These are phyloP conservation scores for Sycophila texana DNA, from an alignment of 2,888 invertebrate genomes.

Conservation along the genomic window DNA sequence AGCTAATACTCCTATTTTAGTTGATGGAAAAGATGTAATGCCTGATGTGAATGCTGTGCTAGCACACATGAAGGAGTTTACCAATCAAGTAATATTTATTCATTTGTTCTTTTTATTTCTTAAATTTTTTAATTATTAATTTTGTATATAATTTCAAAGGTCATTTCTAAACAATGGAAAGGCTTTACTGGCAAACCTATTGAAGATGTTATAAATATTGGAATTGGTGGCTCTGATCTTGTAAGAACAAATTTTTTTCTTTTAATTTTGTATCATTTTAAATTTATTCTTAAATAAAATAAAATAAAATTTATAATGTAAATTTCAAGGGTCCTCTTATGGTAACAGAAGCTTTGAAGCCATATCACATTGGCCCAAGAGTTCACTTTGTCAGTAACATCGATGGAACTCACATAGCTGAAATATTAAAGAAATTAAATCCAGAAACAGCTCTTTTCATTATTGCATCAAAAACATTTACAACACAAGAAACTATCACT, in stretches of 20 bases:
- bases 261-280: slow-evolving; percentile 4
- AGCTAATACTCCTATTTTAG: slow-evolving; percentile 84
- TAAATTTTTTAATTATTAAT: slow-evolving; percentile 30
- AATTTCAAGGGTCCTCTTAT: slow-evolving; percentile 90
- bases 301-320: slow-evolving; percentile 37
- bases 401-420: slow-evolving; percentile 98
- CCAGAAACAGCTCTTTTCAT: slow-evolving; percentile 98
- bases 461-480: slow-evolving; percentile 99
- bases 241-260: slow-evolving; percentile 71
- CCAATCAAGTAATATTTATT: slow-evolving; percentile 80
- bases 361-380: slow-evolving; percentile 90
- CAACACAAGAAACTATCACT: slow-evolving; percentile 99
- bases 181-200: slow-evolving; percentile 90
- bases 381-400: slow-evolving; percentile 99
- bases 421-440: slow-evolving; percentile 91
- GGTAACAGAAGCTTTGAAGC: slow-evolving; percentile 98
- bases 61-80: slow-evolving; percentile 96
- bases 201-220: slow-evolving; percentile 98
- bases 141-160: slow-evolving; percentile 59
- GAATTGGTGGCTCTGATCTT: slow-evolving; percentile 99
- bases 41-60: slow-evolving; percentile 94
- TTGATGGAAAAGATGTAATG: slow-evolving; percentile 93
- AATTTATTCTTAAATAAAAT: slow-evolving; percentile 26
- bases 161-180: slow-evolving; percentile 72
- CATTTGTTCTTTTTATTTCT: slow-evolving; percentile 9